Evolutionary conservation across 37 sponge, comb jelly and placozoan genomes (phyloP), one percentile per base, ranked within the genome.

Genomic region (Ephydatia muelleri): DNA sequence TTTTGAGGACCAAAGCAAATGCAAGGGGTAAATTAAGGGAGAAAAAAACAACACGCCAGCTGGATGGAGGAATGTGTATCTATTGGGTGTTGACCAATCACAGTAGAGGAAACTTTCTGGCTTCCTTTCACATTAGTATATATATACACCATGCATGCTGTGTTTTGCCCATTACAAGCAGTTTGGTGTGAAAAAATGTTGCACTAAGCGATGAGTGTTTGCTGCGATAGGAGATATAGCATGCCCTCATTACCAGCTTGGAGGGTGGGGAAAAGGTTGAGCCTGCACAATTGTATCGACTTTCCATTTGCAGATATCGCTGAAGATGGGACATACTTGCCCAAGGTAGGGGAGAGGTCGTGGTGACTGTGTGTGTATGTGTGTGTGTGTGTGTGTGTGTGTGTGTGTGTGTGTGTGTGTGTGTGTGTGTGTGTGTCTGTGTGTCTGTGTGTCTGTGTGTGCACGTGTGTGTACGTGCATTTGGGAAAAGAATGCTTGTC

Each of bases 221-320:
- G 57, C 16, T 57, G 16, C 57, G 57, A 57, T 57, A 57, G 57
- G 19, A 16, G 12, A 11, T 21, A 57, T 4, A 57, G 57, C 57
- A 11, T 57, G 57, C 57, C 57, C 19, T 57, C 16, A 11, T 1
- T 57, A 21, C 57, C 57, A 57, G 57, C 57, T 11, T 57, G 9
- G 57, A 11, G 19, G 16, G 57, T 14, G 19, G 57, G 57, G 57
- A 57, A 21, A 14, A 57, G 57, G 57, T 11, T 57, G 1, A 57
- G 57, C 57, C 16, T 57, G 57, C 57, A 14, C 16, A 14, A 57
- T 57, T 1, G 19, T 21, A 11, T 57, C 0, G 57, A 21, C 25
- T 68, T 29, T n/a, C 68, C 88, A 39, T 78, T 88, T 29, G 78
- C 88, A 88, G 88, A 82, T 47, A 88, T 88, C 57, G 26, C 72